phyloP scores from a whole-genome alignment of 2,888 invertebrate species.

The Cryptus viduatorius region DNA sequence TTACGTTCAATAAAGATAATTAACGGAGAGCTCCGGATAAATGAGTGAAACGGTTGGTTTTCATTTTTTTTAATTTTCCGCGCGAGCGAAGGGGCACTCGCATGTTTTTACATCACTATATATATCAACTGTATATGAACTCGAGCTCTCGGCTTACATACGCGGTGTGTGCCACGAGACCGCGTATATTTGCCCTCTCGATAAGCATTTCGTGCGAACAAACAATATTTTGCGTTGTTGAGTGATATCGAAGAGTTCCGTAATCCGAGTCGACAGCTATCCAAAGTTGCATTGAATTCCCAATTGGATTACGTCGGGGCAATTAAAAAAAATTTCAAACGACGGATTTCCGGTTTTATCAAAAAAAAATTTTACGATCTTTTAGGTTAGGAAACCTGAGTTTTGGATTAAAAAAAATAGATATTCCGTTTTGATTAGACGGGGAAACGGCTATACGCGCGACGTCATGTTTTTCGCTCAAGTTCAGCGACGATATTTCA shows the following conservation, averaged over 20 bases:
- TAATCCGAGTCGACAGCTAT: background rate
- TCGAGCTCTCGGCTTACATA: slow-evolving; percentile 32
- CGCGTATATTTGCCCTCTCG: slow-evolving; percentile 1
- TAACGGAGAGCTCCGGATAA: background rate
- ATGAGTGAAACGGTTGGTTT: slow-evolving; percentile 20
- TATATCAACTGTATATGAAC: background rate
- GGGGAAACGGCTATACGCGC: background rate
- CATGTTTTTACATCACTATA: background rate
- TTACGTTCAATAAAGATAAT: slow-evolving; percentile 32
- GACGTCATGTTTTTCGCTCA: slow-evolving; percentile 19
- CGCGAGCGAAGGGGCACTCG: slow-evolving; percentile 22
- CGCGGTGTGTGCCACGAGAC: background rate
- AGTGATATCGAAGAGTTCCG: slow-evolving; percentile 21
- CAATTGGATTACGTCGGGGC: background rate
- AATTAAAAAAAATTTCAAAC: background rate
- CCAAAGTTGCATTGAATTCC: background rate
- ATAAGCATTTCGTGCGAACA: slow-evolving; percentile 34
- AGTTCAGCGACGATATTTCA: background rate
- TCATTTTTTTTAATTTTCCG: slow-evolving; percentile 42
- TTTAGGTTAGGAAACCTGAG: background rate
- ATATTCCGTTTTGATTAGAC: background rate
- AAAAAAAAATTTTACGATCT: slow-evolving; percentile 1
- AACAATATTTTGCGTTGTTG: slow-evolving; percentile 22
- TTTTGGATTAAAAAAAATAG: background rate
- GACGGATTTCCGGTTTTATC: background rate